These are phyloP conservation scores for Cepaea hortensis DNA, from an alignment of 2,888 invertebrate species.

Conservation along the genomic window DNA sequence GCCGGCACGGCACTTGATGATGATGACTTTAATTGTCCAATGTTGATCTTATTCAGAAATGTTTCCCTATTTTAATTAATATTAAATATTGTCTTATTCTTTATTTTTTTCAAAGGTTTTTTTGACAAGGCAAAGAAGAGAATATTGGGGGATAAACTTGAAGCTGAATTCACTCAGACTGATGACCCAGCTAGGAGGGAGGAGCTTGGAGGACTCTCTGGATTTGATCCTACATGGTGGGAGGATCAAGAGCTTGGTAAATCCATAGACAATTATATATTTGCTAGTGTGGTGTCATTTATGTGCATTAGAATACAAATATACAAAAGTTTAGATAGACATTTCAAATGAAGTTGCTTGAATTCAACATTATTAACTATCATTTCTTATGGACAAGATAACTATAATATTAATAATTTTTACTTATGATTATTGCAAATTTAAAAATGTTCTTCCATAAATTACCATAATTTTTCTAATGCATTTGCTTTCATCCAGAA, in stretches of 20 bases:
- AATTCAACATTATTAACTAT: no score
- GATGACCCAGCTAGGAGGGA: constrained; percentile 79
- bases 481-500: no score
- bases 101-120: constrained; percentile 70
- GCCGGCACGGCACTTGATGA: no score
- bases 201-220: constrained; percentile 46
- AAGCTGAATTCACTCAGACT: constrained; percentile 15
- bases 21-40: no score
- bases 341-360: no score
- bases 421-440: no score
- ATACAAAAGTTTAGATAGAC: no score
- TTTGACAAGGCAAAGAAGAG: constrained; percentile 92
- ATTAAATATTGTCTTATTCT: no score
- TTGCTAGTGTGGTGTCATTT: not conserved
- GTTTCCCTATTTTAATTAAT: no score
- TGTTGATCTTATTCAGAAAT: no score
- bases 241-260: constrained; percentile 82
- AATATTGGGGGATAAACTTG: constrained; percentile 83
- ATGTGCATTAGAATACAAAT: not conserved
- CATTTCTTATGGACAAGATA: not conserved
- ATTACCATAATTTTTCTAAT: no score
- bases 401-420: not conserved
- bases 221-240: constrained; percentile 76
- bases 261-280: not conserved
- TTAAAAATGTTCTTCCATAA: no score